Conservation (phyloP, 2,797 vertebrate species). For the Gymnothorax javanicus region DNA sequence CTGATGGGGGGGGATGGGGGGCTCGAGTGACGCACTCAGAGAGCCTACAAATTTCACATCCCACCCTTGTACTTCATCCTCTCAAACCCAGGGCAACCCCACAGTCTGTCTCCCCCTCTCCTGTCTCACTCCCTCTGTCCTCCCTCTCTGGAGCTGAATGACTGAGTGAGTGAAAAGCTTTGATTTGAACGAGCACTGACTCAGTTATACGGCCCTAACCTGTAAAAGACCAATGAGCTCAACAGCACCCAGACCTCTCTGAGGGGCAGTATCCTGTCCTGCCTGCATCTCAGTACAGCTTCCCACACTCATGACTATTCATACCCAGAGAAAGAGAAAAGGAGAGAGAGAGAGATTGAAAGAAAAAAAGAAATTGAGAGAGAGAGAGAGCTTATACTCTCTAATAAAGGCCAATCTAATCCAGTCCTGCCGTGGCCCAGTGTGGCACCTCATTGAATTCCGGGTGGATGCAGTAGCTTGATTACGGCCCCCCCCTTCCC, state of each 20-base stretch:
- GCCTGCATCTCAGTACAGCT: neutral
- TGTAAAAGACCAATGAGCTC: neutral
- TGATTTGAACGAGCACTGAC: conserved; percentile 33
- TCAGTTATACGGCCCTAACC: neutral
- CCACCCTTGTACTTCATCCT: conserved; percentile 66
- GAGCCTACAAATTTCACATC: conserved; percentile 68
- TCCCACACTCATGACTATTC: neutral
- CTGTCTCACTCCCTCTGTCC: neutral
- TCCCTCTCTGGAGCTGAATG: neutral
- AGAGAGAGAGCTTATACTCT: neutral
- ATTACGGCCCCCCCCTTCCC: conserved; percentile 15
- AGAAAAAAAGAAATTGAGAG: no score
- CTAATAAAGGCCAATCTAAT: neutral
- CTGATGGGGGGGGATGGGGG: conserved; percentile 53
- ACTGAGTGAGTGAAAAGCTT: conserved; percentile 25
- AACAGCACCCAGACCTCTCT: neutral
- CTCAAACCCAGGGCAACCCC: conserved; percentile 60
- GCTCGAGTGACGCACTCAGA: conserved; percentile 72
- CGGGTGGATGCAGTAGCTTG: neutral
- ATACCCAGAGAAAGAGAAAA: neutral
- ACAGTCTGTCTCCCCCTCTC: conserved; percentile 54
- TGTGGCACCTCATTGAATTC: neutral
- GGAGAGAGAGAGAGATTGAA: no score
- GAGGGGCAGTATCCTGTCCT: neutral
- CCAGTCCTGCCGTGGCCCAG: neutral